Percentiles rank a stretch among this genome's conserved stretches.
phyloP scores from a whole-genome alignment of 2,888 invertebrate species.

The Hipparchia semele region DNA sequence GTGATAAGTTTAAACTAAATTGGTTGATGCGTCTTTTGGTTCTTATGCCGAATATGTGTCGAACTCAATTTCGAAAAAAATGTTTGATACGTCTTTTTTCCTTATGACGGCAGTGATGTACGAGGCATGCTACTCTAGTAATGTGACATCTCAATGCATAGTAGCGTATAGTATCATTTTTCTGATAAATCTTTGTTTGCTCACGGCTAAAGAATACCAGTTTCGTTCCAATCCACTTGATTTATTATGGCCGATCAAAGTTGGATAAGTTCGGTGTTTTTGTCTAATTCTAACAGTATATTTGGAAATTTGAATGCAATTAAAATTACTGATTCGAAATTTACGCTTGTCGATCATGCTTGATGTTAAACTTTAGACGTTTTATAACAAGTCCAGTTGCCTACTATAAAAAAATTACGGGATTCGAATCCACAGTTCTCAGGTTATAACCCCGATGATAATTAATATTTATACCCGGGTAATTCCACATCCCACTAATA shows the following conservation, averaged over 20 bases:
- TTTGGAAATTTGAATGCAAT: background rate
- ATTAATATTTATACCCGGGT: no score
- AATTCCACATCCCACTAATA: no score
- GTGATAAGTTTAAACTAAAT: no score
- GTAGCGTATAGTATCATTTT: constrained; percentile 22
- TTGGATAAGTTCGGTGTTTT: constrained; percentile 12
- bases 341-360: background rate
- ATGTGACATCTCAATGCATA: background rate
- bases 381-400: no score
- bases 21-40: no score
- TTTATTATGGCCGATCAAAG: constrained; percentile 22
- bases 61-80: no score
- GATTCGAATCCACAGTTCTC: no score
- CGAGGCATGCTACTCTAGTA: background rate
- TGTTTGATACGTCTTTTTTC: no score
- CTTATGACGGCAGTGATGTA: background rate
- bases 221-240: constrained; percentile 17
- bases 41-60: no score
- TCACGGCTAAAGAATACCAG: constrained; percentile 14
- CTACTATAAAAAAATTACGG: no score
- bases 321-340: background rate
- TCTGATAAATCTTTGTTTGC: constrained; percentile 31
- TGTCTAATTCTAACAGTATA: constrained; percentile 9
- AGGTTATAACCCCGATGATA: no score
- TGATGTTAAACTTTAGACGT: background rate